These are phyloP conservation scores for Pemphredon lugubris DNA, from an alignment of 2,888 invertebrate genomes.

Conservation along the genomic window DNA sequence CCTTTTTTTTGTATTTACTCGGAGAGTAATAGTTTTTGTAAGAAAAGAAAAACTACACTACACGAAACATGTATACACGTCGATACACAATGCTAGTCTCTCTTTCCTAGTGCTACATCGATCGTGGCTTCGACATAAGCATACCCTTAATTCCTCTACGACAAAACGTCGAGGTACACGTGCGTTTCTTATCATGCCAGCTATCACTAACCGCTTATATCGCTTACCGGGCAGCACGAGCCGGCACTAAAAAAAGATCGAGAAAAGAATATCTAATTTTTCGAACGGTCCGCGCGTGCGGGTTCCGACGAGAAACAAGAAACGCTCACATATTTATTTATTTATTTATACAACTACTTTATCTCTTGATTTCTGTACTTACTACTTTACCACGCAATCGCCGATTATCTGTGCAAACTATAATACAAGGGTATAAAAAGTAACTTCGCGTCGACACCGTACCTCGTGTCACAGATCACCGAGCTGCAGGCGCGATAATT, in stretches of 20 bases:
- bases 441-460: slow-evolving; percentile 24
- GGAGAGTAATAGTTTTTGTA: too few relatives aligned
- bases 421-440: slow-evolving; percentile 12
- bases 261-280: slow-evolving; percentile 11
- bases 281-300: slow-evolving; percentile 6
- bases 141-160: slow-evolving; percentile 47
- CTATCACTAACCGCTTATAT: slow-evolving; percentile 57
- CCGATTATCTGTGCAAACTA: slow-evolving; percentile 48
- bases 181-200: slow-evolving; percentile 52
- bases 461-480: slow-evolving; percentile 16
- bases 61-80: too few relatives aligned
- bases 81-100: slow-evolving; percentile 18
- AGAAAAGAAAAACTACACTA: too few relatives aligned
- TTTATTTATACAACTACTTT: slow-evolving; percentile 51
- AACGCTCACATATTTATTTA: slow-evolving; percentile 44
- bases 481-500: slow-evolving; percentile 42
- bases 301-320: slow-evolving; percentile 4
- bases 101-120: slow-evolving; percentile 20
- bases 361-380: slow-evolving; percentile 47
- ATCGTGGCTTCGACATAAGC: slow-evolving; percentile 50
- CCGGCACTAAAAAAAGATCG: slow-evolving; percentile 36
- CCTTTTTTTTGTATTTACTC: too few relatives aligned
- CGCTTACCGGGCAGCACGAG: slow-evolving; percentile 52
- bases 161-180: slow-evolving; percentile 45
- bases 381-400: slow-evolving; percentile 19